Conservation (phyloP, 2,888 invertebrate species). For the Eucera pruinosa region DNA sequence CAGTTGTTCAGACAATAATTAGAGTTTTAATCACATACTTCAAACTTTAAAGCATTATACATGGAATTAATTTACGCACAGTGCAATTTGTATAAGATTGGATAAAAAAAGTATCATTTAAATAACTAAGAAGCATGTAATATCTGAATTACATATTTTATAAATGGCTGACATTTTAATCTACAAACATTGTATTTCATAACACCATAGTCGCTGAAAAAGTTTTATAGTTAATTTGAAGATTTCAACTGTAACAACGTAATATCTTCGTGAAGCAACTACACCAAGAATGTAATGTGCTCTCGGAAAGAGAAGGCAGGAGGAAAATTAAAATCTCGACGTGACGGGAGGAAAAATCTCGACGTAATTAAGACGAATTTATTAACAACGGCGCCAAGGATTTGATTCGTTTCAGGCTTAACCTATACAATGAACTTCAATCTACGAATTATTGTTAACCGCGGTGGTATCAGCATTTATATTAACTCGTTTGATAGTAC, state of each 20-base stretch:
- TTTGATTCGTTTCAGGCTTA: background rate
- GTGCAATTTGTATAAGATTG: too few relatives aligned
- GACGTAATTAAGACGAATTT: slow-evolving; percentile 19
- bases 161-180: too few relatives aligned
- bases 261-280: background rate
- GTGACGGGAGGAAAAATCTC: background rate
- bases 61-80: too few relatives aligned
- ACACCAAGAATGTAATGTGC: background rate
- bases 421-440: slow-evolving; percentile 7
- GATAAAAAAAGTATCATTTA: too few relatives aligned
- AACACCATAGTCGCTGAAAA: too few relatives aligned
- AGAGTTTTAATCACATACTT: too few relatives aligned
- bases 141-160: too few relatives aligned
- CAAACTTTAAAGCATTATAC: too few relatives aligned
- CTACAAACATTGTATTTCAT: too few relatives aligned
- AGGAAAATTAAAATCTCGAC: slow-evolving; percentile 1
- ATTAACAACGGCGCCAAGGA: slow-evolving; percentile 6
- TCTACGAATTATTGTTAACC: slow-evolving; percentile 8
- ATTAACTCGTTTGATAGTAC: background rate
- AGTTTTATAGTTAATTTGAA: too few relatives aligned
- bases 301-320: background rate
- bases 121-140: too few relatives aligned
- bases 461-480: slow-evolving; percentile 1
- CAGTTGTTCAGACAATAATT: too few relatives aligned
- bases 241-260: background rate